Evolutionary conservation across 1,140 invertebrate genomes (phyloP), one percentile per base, ranked within the genome.

Genomic region (Bombus sibiricus): DNA sequence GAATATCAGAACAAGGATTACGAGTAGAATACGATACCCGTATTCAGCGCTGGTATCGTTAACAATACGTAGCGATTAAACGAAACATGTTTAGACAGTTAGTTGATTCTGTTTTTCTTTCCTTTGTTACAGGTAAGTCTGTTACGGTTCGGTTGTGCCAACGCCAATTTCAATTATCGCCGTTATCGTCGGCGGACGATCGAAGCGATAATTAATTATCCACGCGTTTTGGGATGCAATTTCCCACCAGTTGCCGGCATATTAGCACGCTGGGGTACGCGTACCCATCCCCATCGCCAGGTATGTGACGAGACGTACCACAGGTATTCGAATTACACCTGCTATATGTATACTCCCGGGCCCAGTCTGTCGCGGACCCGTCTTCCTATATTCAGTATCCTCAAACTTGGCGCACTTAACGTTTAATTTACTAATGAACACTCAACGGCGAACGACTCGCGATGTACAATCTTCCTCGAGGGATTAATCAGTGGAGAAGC

Each of bases 351-450:
- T 32, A 34, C 68, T 22, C 32, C 2, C 41, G 43, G 53, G 25
- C 82, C n/a, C 41, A 37, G 71, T 53, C 15, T 47, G 15, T 47
- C 47, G 47, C 47, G 47, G 5, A 47, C 47, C 6, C 47, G 47
- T 53, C 47, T 22, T 22, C 18, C 73, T 47, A n/a, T 34, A 28
- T 80, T 89, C 83, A 64, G 86, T 89, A 87, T 88, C 76, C 74
- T 81, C 75, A 9, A 59, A 25, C 75, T 71, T 66, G 72, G 62
- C 57, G 47, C 32, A 73, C 72, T 88, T 83, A 83, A 88, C 84
- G 71, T 87, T 92, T 88, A 85, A 92, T 92, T 92, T 85, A 80
- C 89, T 92, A 91, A 92, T 88, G 89, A 92, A 85, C 69, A 37
- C 34, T 22, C 28, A 59, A 59, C 28, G 59, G 9, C 37, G 73